Evolutionary conservation across 2,113 vertebrate species (phyloP).

Genomic region (Enhydra lutris): DNA sequence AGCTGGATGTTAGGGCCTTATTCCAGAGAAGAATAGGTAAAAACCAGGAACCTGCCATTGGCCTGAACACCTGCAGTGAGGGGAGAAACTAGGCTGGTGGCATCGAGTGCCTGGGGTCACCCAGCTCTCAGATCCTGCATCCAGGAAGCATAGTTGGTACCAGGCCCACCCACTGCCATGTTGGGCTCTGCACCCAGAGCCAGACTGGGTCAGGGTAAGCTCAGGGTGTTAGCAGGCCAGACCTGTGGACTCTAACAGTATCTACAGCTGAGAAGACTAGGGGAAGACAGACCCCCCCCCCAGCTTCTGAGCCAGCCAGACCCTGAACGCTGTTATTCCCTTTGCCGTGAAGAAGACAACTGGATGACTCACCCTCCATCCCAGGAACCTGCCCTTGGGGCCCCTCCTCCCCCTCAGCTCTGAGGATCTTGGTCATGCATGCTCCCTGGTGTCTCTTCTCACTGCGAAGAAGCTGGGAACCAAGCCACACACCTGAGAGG

Average conservation of each 20-base stretch:
- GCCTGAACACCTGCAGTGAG: neutral
- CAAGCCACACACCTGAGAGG: neutral
- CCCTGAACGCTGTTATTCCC: neutral
- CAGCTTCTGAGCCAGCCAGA: neutral
- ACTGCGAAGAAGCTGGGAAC: neutral
- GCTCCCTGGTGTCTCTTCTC: neutral
- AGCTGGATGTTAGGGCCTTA: neutral
- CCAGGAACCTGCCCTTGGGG: neutral
- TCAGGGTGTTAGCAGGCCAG: neutral
- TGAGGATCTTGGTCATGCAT: neutral
- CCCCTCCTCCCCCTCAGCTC: fast-evolving
- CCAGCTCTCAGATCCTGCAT: neutral
- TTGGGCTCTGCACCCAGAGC: neutral
- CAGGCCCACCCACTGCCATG: neutral
- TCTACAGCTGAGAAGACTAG: neutral
- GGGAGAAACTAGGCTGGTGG: neutral
- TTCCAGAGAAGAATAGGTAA: neutral
- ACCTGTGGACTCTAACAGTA: neutral
- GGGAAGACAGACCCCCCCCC: neutral
- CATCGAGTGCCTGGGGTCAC: too few species aligned
- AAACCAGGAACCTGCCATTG: neutral
- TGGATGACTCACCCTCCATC: neutral
- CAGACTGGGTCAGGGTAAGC: neutral
- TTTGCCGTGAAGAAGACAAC: neutral
- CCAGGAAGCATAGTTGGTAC: neutral